Conservation (phyloP, 2,888 invertebrate genomes). For the Sphaerophoria rueppellii region DNA sequence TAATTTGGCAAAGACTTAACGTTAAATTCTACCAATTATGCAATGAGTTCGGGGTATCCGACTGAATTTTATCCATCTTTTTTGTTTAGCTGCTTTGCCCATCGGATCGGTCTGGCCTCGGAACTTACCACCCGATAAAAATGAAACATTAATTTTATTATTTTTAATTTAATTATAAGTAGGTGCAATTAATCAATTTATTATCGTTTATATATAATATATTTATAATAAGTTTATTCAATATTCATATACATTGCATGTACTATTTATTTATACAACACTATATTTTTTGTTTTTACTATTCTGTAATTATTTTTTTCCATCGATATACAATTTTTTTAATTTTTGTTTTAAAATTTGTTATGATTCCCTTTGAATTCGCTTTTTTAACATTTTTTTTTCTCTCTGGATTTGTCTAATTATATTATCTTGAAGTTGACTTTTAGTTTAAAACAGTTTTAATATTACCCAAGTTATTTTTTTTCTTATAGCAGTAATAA, state of each 20-base stretch:
- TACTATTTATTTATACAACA: conserved; percentile 74
- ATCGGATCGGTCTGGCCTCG: not conserved
- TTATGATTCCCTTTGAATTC: conserved; percentile 47
- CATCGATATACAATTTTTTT: conserved; percentile 71
- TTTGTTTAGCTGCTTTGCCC: too few relatives aligned
- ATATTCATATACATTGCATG: conserved; percentile 76
- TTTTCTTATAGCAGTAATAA: conserved; percentile 36
- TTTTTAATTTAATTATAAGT: conserved; percentile 77
- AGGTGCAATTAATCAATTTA: conserved; percentile 81
- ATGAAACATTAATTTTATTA: conserved; percentile 20
- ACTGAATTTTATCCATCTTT: too few relatives aligned
- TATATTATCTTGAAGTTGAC: conserved; percentile 38
- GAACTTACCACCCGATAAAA: not conserved
- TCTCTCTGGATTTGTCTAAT: conserved; percentile 24
- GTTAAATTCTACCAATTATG: too few relatives aligned
- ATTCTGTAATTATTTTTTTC: conserved; percentile 66
- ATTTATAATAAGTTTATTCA: conserved; percentile 77
- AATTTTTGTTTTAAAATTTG: conserved; percentile 15
- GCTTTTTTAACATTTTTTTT: conserved; percentile 5
- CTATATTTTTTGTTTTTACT: conserved; percentile 61
- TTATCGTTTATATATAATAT: conserved; percentile 81
- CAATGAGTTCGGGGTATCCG: too few relatives aligned
- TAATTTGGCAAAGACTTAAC: too few relatives aligned
- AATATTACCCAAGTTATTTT: conserved; percentile 61
- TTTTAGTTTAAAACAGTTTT: conserved; percentile 42